Evolutionary conservation across 1,140 invertebrate species (phyloP), one percentile per base, ranked within the genome.

Genomic region (Pantala flavescens): DNA sequence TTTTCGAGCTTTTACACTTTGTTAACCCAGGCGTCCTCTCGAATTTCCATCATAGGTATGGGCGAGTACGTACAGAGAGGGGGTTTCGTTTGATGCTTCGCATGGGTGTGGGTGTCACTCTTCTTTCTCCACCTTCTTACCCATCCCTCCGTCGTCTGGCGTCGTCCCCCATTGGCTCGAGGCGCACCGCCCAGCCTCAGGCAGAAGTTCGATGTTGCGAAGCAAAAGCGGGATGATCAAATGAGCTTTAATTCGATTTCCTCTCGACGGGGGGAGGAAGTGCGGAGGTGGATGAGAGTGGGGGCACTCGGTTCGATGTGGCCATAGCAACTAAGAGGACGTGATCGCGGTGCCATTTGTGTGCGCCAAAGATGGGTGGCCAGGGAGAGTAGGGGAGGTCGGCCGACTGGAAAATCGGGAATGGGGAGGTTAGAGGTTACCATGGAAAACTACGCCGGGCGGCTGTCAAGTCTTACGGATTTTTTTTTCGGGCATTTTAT

Each of bases 231-330:
- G 49, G 49, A 63, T 63, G 49, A 63, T 63, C 49, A 63, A 63
- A 63, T 63, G 49, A 63, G 49, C 49, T 63, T 63, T 63, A 63
- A 63, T 63, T 63, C 49, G 49, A 63, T 63, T 63, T 63, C 49
- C 49, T 63, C 49, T 63, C 49, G 3, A 63, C 49, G 3, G 49
- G 49, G 16, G 49, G 49, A 16, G 49, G 49, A 21, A 21, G 49
- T 63, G 49, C 49, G 49, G 49, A 16, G 49, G 49, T 19, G 49
- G 49, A 12, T 19, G 3, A 12, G 49, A 21, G 49, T 19, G 49
- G 49, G n/a, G 43, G 43, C n/a, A 12, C 12, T 16, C 49, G 16
- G n/a, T 63, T 21, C 49, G n/a, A 21, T 63, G 49, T 21, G 49
- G 14, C 49, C 49, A 63, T 63, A 63, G 49, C 49, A 63, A 63